Conservation (phyloP, 2,888 invertebrate species). For the Trimorus sp. region DNA sequence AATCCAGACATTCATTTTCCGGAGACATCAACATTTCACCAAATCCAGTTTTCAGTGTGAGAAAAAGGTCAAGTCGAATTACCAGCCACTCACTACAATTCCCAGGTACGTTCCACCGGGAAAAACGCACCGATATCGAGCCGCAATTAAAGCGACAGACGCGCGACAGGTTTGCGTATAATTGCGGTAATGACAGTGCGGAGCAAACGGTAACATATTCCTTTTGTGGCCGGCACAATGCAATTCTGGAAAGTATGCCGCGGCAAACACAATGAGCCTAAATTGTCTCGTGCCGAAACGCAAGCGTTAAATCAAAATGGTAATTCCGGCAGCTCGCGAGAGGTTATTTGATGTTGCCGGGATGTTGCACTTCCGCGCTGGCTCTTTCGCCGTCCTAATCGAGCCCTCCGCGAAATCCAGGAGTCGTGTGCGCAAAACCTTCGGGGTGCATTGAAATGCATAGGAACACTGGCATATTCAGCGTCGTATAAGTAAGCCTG, state of each 20-base stretch:
- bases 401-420: conserved; percentile 57
- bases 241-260: conserved; percentile 48
- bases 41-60: too few relatives aligned
- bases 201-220: conserved; percentile 28
- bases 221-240: conserved; percentile 34
- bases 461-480: conserved; percentile 74
- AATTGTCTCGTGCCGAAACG: conserved; percentile 46
- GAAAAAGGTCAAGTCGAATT: too few relatives aligned
- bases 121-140: conserved; percentile 7
- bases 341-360: conserved; percentile 55
- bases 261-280: conserved; percentile 42
- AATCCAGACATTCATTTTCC: too few relatives aligned
- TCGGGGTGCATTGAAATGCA: conserved; percentile 75
- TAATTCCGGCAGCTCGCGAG: conserved; percentile 52
- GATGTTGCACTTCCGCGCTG: conserved; percentile 38
- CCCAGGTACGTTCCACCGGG: not conserved
- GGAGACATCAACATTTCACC: too few relatives aligned
- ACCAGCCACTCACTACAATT: too few relatives aligned
- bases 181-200: conserved; percentile 48
- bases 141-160: conserved; percentile 33
- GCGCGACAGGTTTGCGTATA: conserved; percentile 14
- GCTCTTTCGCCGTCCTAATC: conserved; percentile 57
- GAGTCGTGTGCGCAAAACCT: conserved; percentile 67
- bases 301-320: conserved; percentile 61
- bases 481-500: conserved; percentile 78